phyloP scores from a whole-genome alignment of 2,888 invertebrate species.

The Hedya salicella region DNA sequence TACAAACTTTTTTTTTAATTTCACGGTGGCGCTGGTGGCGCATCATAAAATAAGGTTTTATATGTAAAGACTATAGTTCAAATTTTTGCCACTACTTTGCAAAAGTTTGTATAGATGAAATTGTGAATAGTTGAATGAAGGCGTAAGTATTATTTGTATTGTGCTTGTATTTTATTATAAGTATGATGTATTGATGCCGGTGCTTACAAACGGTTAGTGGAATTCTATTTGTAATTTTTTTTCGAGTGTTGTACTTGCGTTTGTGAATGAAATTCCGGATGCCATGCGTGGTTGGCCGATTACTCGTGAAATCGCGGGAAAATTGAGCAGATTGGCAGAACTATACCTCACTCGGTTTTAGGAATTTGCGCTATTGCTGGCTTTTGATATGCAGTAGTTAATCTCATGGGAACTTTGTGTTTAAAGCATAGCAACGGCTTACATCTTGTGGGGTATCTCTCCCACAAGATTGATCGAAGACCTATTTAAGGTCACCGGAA shows the following conservation, averaged over 20 bases:
- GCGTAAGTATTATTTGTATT: constrained; percentile 43
- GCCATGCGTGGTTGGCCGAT: constrained; percentile 39
- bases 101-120: constrained; percentile 21
- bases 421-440: too few species aligned
- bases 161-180: constrained; percentile 42
- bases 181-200: constrained; percentile 31
- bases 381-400: neutral
- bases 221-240: constrained; percentile 40
- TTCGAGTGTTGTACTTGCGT: constrained; percentile 23
- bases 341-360: constrained; percentile 16
- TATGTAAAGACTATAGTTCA: constrained; percentile 11
- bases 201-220: constrained; percentile 32
- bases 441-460: too few species aligned
- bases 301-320: constrained; percentile 34
- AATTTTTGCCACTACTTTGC: constrained; percentile 23
- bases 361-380: constrained; percentile 5
- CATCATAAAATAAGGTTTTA: constrained; percentile 2
- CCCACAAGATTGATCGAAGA: too few species aligned
- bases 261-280: constrained; percentile 41
- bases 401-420: constrained; percentile 9
- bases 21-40: constrained; percentile 2
- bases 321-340: constrained; percentile 19
- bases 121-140: constrained; percentile 36
- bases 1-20: neutral
- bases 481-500: too few species aligned